Evolutionary conservation across 2,113 vertebrate genomes (phyloP).

Genomic region (Peucedramus taeniatus): DNA sequence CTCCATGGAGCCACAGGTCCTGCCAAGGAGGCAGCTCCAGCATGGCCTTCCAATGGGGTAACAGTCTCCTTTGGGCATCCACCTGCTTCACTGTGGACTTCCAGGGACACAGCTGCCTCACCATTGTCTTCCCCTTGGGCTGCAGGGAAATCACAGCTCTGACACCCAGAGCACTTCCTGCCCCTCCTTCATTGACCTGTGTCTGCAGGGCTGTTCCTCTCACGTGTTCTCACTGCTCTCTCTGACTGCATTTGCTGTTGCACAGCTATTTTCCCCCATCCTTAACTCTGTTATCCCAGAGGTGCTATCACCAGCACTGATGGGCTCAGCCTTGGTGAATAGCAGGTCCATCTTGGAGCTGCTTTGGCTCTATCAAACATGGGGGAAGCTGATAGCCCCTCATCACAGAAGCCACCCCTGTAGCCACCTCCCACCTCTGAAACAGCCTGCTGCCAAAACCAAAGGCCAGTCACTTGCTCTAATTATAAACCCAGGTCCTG

Average conservation of each 20-base stretch:
- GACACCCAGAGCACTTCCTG: background rate
- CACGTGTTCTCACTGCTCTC: background rate
- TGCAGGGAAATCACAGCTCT: background rate
- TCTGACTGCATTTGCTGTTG: background rate
- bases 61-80: background rate
- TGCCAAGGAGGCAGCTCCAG: background rate
- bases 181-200: background rate
- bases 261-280: background rate
- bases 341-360: background rate
- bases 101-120: background rate
- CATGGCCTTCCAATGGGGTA: background rate
- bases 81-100: background rate
- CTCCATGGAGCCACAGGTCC: background rate
- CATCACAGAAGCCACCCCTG: background rate
- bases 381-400: background rate
- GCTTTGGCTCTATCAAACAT: background rate
- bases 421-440: background rate
- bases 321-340: accelerated
- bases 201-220: background rate
- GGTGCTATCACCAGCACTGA: background rate
- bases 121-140: background rate
- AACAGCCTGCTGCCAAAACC: background rate
- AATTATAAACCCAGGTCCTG: background rate
- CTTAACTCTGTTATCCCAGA: background rate
- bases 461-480: background rate